Evolutionary conservation across 2,888 invertebrate species (phyloP), one percentile per base, ranked within the genome.

Genomic region (Camponotus fellah): DNA sequence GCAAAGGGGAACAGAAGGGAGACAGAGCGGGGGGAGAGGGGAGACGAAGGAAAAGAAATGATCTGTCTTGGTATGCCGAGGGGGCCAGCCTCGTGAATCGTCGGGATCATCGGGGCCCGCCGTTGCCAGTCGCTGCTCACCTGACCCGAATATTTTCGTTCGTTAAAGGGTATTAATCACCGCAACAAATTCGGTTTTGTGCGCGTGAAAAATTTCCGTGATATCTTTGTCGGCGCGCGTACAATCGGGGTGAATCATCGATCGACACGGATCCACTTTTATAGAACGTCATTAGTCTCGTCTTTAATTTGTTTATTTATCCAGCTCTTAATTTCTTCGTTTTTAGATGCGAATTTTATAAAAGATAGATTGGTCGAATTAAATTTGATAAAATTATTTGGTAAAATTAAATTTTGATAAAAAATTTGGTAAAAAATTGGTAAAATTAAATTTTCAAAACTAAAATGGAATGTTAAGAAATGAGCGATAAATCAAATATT

Each of bases 1-100:
- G 58, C 64, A 85, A 69, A 81, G 81, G 76, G 56, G 69, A 88
- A 37, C 80, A 56, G 56, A 34, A 62, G 32, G 21, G 77, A 62
- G 71, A 71, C 46, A 34, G 58, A 69, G 71, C 66, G 86, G 37
- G 72, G n/a, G 49, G 34, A 49, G 53, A 12, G 69, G 74, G 77
- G 71, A 58, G 58, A 65, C 72, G 69, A 77, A 62, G 76, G 82
- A 77, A 85, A 88, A 83, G 86, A 86, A 91, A 90, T 85, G 91
- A 93, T 92, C 91, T 87, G 91, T 92, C 92, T 92, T 92, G 92
- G 92, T 91, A 92, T 92, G 92, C 89, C 85, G 89, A 86, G 86
- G 85, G 90, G 86, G 84, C 79, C 90, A 91, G 91, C 88, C 90
- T 90, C 91, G 91, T 92, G 92, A 92, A 93, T 93, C 91, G 91